Evolutionary conservation across 2,888 invertebrate species (phyloP), one percentile per base, ranked within the genome.

Genomic region (Tetragonisca angustula): DNA sequence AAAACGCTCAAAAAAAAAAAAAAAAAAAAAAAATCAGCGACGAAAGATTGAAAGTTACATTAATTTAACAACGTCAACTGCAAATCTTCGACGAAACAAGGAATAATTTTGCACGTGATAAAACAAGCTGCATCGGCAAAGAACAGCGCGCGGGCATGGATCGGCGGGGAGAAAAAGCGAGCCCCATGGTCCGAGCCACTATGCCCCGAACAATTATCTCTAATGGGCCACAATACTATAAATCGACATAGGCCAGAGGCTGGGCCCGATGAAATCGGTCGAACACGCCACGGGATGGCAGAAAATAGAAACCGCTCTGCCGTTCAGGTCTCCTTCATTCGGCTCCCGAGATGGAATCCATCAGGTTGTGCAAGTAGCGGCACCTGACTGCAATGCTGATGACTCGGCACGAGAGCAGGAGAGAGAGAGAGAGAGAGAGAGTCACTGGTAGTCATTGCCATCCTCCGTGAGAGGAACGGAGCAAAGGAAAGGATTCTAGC

Each of bases 141-240:
- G 52, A 65, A 71, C 67, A 76, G 49, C 56, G 62, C 13, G 21
- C 32, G 5, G 17, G 1, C 11, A 3, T 50, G 24, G 6, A 64
- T n/a, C n/a, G 74, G 52, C 49, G 54, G 59, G 5, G 54, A 54
- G 56, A 67, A 67, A 75, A 67, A 54, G 32, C 32, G 19, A 65
- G 19, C 43, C 9, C 17, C 61, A 84, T 87, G 89, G 87, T 86
- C 87, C 87, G 73, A 81, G 83, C 76, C 83, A 75, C 89, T 4
- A 4, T 90, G 90, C 87, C 90, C 91, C 88, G 43, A 93, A 94
- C 93, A 93, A 94, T 94, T 93, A 94, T 93, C 93, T 92, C 93
- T 94, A 94, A 94, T 94, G 92, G 93, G 90, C 88, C 90, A 91
- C 90, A 92, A 93, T 93, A 93, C 93, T 94, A 94, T 94, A 94